A percentile compares a stretch with the other conserved stretches of the same genome.
Conservation (phyloP, 2,797 vertebrate genomes). For the Intellagama lesueurii region DNA sequence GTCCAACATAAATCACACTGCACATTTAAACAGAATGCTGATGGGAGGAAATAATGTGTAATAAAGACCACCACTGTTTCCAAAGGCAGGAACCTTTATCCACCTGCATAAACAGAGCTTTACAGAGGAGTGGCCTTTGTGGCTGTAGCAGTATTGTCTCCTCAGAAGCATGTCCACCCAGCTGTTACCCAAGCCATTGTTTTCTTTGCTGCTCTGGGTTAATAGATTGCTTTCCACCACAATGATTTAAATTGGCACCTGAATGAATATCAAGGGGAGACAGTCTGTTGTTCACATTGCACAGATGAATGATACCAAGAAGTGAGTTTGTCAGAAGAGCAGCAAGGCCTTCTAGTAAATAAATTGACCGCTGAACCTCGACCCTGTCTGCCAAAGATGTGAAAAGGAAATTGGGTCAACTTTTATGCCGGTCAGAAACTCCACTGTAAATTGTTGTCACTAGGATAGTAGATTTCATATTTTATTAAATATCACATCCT, state of each 20-base stretch:
- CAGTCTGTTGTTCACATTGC: conserved; percentile 5
- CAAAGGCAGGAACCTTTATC: conserved; percentile 56
- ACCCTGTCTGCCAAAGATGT: conserved; percentile 17
- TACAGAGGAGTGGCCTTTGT: conserved; percentile 19
- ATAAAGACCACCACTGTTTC: conserved; percentile 63
- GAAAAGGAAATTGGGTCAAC: conserved; percentile 9
- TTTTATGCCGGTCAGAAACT: conserved; percentile 10
- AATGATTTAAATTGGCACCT: conserved; percentile 44
- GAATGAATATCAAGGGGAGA: conserved; percentile 25
- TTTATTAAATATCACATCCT: background rate
- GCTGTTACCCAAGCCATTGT: conserved; percentile 46
- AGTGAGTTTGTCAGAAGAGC: conserved; percentile 32
- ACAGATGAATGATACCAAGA: conserved; percentile 1
- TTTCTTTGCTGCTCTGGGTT: conserved; percentile 46
- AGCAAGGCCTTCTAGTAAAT: conserved; percentile 30
- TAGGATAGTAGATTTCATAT: conserved; percentile 16
- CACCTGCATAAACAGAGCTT: conserved; percentile 74
- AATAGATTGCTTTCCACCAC: conserved; percentile 30
- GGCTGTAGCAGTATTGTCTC: conserved; percentile 51
- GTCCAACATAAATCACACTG: conserved; percentile 62
- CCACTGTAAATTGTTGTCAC: conserved; percentile 15
- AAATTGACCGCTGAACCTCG: background rate
- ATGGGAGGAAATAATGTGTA: conserved; percentile 69
- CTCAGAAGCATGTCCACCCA: conserved; percentile 41
- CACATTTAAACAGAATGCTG: conserved; percentile 70